Base-by-base conservation (phyloP, 2,113 vertebrate species). In the Epinephelus moara region DNA sequence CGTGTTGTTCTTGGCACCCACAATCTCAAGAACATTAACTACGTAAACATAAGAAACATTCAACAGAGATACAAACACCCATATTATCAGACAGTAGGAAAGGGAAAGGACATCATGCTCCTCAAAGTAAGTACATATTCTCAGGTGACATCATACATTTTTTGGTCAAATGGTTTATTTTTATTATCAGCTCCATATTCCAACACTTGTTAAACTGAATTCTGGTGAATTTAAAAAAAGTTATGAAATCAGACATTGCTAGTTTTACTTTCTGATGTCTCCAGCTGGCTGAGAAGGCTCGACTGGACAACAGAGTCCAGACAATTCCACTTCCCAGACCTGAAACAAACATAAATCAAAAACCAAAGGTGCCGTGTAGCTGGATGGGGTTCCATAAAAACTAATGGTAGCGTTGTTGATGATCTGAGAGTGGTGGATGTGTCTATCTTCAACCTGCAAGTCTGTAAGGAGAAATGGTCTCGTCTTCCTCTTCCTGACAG, bases 21-120 rank as follows among this genome's bases (percentile, higher is more conserved):
- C n/a, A 52, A 91, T 79, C 72, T 93, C 1, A 23, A 23, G 15
- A 23, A 15, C 1, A 0, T 1, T 19, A 1, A 42, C 0, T 0
- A 12, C 17, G 7, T 42, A 61, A n/a, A 7, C 30, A 55, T 57
- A 14, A 19, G 61, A 3, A 0, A 0, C 1, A 45, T 59, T 13
- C 67, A 18, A 27, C 2, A 45, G 0, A 57, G 0, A 17, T 25
- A 57, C 80, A 88, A 42, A 30, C 69, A 49, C 9, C 3, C 6
- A 18, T 7, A 0, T 0, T 95, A 67, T 33, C 2, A 4, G 4
- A 0, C 1, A 0, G 0, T 0, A 1, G 5, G 0, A 9, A 0
- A 0, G 1, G 91, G 91, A 15, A 11, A 68, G 18, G 94, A 95
- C 84, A 91, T 95, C 75, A 93, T 95, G 93, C 88, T 95, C 50